Base-by-base conservation (phyloP, 1,140 invertebrate genomes). In the Acyrthosiphon pisum region DNA sequence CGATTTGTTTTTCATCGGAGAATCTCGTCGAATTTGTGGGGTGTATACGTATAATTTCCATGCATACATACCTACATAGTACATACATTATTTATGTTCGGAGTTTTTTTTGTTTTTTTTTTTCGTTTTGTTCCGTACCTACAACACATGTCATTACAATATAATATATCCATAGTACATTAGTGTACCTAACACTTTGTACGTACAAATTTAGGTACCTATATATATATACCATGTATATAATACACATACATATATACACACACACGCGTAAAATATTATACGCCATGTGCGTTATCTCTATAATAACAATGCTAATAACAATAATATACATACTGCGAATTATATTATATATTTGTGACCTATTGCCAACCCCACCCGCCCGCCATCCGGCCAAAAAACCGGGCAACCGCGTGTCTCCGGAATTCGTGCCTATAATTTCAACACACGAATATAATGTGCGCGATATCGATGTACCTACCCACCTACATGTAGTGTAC, bases 341-440 rank as follows among this genome's bases (percentile, higher is more conserved):
- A 68, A 68, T 68, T 68, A 68, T 68, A 68, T 46, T 46, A 46
- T 46, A 41, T 60, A 48, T 53, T 76, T 76, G 60, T 76, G 60
- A 76, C 60, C 60, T 76, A n/a, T n/a, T 68, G 9, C 11, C 26
- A 26, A 26, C 26, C 26, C 56, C 48, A 48, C 23, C 26, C 26
- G 22, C 56, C 56, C 30, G 4, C 30, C 30, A 4, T 4, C 26
- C 11, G 30, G 1, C 30, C 30, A 30, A 76, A 76, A n/a, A n/a
- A n/a, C 60, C 60, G 30, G 6, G 60, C 60, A n/a, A 76, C 60
- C 30, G 18, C 60, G 60, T 86, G 30, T 86, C 41, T 46, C 26
- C 9, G 41, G 84, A n/a, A 86, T 86, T 86, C 84, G 84, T 86
- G 26, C 26, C 84, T 86, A 86, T 46, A 46, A 86, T 86, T 86